Evolutionary conservation across 23 tunicate genomes (phyloP).

Genomic region (Trididemnum miniatum): DNA sequence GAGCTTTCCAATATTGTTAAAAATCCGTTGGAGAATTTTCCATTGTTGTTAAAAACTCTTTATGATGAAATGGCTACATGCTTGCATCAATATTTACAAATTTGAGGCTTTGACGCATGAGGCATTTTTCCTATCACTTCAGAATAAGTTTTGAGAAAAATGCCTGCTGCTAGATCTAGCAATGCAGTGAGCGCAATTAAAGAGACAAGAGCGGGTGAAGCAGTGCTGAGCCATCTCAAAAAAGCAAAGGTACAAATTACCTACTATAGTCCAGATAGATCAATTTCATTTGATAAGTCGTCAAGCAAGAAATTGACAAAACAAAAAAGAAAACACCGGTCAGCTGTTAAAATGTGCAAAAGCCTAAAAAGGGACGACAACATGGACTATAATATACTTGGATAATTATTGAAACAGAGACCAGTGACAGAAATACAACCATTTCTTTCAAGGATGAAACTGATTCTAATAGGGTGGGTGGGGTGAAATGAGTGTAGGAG

Average conservation of each 20-base stretch:
- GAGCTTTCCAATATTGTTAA: no score
- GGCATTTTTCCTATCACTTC: neutral
- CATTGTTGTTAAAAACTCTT: neutral
- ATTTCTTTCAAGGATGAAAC: neutral
- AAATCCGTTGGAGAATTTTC: no score
- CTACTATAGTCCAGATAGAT: neutral
- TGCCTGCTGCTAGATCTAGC: neutral
- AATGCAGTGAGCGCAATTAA: neutral
- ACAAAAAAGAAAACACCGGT: neutral
- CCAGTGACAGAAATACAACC: neutral
- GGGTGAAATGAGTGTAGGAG: no score
- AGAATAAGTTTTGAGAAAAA: neutral
- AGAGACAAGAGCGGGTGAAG: neutral
- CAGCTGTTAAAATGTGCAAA: neutral
- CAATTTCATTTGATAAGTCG: neutral
- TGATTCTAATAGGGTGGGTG: neutral
- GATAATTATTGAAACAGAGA: neutral
- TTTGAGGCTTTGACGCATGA: neutral
- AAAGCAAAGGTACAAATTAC: neutral
- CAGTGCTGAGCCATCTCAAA: neutral
- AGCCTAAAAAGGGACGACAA: neutral
- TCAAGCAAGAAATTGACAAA: neutral
- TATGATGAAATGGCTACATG: neutral
- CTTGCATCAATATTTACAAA: neutral
- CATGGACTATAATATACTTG: neutral